A percentile compares a stretch with the other conserved stretches of the same genome.
Evolutionary conservation across 2,888 invertebrate species (phyloP).

Genomic region (Herminia tarsipennalis): DNA sequence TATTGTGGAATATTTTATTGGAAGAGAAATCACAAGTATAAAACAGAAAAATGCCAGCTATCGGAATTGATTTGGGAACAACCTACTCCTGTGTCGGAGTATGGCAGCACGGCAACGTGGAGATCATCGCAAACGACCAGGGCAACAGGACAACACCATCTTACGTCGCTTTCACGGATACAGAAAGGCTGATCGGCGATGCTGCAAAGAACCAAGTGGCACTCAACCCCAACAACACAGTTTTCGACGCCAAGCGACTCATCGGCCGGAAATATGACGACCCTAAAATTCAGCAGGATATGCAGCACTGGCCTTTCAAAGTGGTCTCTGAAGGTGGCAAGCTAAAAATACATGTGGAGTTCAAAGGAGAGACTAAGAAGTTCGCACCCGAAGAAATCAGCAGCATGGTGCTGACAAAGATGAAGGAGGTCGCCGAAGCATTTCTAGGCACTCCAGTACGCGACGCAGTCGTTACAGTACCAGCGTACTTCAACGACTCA

Average conservation of each 20-base stretch:
- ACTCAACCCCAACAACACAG: conserved; percentile 91
- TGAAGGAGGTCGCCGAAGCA: conserved; percentile 71
- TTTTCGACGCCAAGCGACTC: conserved; percentile 90
- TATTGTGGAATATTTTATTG: no score
- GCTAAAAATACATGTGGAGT: conserved; percentile 89
- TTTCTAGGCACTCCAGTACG: conserved; percentile 87
- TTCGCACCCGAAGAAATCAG: conserved; percentile 90
- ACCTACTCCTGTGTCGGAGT: conserved; percentile 95
- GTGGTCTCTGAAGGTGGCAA: conserved; percentile 88
- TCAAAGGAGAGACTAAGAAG: conserved; percentile 87
- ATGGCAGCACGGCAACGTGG: conserved; percentile 93
- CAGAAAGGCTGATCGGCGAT: conserved; percentile 93
- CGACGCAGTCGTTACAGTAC: conserved; percentile 93
- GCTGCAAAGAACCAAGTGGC: conserved; percentile 94
- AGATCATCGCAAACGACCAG: conserved; percentile 95
- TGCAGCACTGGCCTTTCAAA: conserved; percentile 94
- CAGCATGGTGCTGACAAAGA: conserved; percentile 86
- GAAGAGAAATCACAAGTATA: no score
- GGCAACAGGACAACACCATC: conserved; percentile 95
- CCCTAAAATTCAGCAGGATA: conserved; percentile 90
- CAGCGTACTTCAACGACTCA: conserved; percentile 92
- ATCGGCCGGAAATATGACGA: conserved; percentile 93
- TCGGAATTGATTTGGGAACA: conserved; percentile 90
- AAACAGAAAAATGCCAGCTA: conserved; percentile 64
- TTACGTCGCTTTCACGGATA: conserved; percentile 95